Conservation (phyloP, 2,113 vertebrate genomes). For the Regulus satrapa region DNA sequence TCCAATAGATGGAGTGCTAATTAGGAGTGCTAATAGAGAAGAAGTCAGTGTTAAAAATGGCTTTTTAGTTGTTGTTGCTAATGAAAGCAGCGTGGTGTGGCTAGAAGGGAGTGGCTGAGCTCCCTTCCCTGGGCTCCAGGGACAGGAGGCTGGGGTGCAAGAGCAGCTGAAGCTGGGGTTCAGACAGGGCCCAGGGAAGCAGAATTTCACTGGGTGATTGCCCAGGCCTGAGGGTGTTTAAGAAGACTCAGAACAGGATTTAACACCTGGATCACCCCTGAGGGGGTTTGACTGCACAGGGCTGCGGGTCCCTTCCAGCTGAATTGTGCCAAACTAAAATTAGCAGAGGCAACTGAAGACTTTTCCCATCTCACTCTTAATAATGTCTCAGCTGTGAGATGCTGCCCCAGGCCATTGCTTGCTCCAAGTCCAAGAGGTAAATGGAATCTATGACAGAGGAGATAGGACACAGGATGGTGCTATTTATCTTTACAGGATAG, state of each 20-base stretch:
- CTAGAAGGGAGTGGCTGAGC: not conserved
- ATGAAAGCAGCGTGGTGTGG: not conserved
- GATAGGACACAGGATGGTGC: not conserved
- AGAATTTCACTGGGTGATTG: too few species aligned
- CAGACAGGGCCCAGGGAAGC: not conserved
- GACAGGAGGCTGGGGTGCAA: not conserved
- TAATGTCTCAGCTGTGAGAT: fast-evolving
- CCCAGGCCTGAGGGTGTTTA: fast-evolving
- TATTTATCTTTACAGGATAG: not conserved
- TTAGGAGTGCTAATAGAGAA: not conserved
- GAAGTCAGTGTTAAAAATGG: not conserved
- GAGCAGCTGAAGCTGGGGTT: too few species aligned
- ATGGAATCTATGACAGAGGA: fast-evolving
- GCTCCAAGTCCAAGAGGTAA: too few species aligned
- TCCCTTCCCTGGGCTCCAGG: not conserved
- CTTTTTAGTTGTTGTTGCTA: not conserved
- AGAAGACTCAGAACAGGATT: not conserved
- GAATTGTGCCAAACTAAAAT: fast-evolving
- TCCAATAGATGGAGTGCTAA: not conserved
- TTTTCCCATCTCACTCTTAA: fast-evolving
- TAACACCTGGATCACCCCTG: not conserved
- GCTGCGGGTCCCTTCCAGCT: too few species aligned
- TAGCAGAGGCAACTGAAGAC: not conserved
- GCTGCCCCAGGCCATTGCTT: fast-evolving
- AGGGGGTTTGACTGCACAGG: not conserved